Evolutionary conservation across 1,140 invertebrate genomes (phyloP).

Genomic region (Apolygus lucorum): DNA sequence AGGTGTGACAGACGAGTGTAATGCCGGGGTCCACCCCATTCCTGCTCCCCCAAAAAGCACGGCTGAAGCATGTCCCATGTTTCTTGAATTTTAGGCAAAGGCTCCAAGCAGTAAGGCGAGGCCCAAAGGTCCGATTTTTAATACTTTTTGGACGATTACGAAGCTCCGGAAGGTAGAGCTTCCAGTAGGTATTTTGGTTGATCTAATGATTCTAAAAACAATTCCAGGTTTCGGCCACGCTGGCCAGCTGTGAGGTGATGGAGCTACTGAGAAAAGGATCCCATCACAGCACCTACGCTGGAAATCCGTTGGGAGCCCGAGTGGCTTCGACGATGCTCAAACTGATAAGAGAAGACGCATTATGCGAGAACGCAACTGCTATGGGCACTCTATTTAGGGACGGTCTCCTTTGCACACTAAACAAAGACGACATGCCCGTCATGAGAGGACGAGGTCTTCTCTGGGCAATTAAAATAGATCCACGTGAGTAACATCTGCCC

Average conservation of each 20-base stretch:
- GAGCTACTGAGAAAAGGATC: constrained; percentile 85
- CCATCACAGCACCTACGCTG: constrained; percentile 97
- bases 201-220: too few relatives aligned
- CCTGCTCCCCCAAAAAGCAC: too few relatives aligned
- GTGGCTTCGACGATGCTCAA: constrained; percentile 70
- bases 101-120: too few relatives aligned
- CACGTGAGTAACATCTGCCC: constrained; percentile 18
- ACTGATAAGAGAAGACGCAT: constrained; percentile 76
- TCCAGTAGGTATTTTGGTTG: too few relatives aligned
- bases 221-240: constrained; percentile 73
- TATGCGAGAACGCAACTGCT: constrained; percentile 76
- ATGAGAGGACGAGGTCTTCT: constrained; percentile 89
- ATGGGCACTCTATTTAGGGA: constrained; percentile 68
- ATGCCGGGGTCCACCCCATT: too few relatives aligned
- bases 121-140: too few relatives aligned
- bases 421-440: constrained; percentile 60
- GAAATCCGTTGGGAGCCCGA: constrained; percentile 87
- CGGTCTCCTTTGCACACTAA: constrained; percentile 61
- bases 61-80: too few relatives aligned
- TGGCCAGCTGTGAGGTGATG: constrained; percentile 82
- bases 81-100: too few relatives aligned
- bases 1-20: too few relatives aligned
- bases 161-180: too few relatives aligned
- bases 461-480: constrained; percentile 53
- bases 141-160: too few relatives aligned